Evolutionary conservation across 2,113 vertebrate genomes (phyloP).

Genomic region (Xerus inauris): DNA sequence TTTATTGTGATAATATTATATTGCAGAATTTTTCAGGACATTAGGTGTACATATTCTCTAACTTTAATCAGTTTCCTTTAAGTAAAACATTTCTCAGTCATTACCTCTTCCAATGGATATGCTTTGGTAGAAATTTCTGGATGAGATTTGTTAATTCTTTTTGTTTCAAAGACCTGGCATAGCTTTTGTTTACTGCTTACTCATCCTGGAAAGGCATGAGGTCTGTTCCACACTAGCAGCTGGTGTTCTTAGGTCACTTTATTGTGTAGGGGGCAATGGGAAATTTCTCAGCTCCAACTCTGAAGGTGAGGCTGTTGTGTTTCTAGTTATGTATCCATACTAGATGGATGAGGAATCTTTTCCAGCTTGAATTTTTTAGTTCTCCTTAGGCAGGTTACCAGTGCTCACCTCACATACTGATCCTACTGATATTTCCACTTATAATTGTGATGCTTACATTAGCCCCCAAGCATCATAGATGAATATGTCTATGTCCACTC

Average conservation of each 20-base stretch:
- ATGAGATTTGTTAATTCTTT: background rate
- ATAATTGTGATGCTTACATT: background rate
- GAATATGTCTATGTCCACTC: no score
- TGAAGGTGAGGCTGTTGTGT: background rate
- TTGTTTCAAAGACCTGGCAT: background rate
- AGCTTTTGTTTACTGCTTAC: background rate
- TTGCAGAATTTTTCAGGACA: background rate
- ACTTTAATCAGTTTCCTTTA: background rate
- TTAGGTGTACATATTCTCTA: background rate
- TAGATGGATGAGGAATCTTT: background rate
- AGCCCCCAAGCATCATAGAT: background rate
- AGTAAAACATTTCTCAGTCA: background rate
- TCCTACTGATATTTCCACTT: background rate
- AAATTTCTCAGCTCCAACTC: background rate
- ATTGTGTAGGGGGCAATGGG: background rate
- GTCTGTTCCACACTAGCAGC: background rate
- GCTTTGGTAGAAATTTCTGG: background rate
- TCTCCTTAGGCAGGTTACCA: rapidly evolving
- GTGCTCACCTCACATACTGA: no score
- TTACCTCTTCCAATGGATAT: background rate
- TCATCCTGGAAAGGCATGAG: no score
- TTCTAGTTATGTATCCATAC: background rate
- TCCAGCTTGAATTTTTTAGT: background rate
- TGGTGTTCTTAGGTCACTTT: background rate
- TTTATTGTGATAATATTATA: background rate